Conservation (phyloP, 1,140 invertebrate genomes). For the Acromyrmex echinatior region DNA sequence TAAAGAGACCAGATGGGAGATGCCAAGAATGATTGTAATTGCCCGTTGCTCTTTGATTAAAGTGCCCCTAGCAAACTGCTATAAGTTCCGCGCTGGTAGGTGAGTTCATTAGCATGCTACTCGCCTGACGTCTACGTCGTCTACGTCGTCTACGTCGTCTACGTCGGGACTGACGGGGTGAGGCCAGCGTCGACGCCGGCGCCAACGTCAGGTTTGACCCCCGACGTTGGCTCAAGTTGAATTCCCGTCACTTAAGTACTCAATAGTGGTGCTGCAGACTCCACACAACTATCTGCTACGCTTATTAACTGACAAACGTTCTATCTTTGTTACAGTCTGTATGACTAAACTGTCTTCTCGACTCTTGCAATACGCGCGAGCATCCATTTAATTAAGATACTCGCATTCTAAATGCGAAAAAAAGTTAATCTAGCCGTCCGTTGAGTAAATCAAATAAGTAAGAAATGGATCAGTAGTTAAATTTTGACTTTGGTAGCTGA, state of each 20-base stretch:
- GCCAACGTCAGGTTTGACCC: conserved; percentile 21
- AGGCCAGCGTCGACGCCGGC: conserved; percentile 5
- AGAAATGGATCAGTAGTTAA: no score
- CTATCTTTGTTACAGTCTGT: conserved; percentile 2
- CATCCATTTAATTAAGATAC: conserved; percentile 18
- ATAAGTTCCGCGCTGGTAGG: conserved; percentile 34
- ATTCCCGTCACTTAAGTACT: conserved; percentile 46
- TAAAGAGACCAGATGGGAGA: neutral
- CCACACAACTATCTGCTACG: conserved; percentile 6
- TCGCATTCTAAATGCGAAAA: neutral
- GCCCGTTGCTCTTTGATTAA: conserved; percentile 69
- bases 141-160: conserved; percentile 18
- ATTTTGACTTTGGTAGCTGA: no score
- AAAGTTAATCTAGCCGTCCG: no score
- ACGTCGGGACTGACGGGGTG: conserved; percentile 10
- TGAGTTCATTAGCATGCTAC: conserved; percentile 69
- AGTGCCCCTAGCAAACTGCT: conserved; percentile 59
- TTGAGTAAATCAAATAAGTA: no score
- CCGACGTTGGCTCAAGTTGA: conserved; percentile 21
- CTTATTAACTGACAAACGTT: conserved; percentile 29
- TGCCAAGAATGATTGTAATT: conserved; percentile 67
- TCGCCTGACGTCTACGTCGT: conserved; percentile 36
- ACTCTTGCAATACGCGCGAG: neutral
- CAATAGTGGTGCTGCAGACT: conserved; percentile 11
- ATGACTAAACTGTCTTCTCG: neutral